phyloP scores from a whole-genome alignment of 2,888 invertebrate species.

The Euzophera pinguis region DNA sequence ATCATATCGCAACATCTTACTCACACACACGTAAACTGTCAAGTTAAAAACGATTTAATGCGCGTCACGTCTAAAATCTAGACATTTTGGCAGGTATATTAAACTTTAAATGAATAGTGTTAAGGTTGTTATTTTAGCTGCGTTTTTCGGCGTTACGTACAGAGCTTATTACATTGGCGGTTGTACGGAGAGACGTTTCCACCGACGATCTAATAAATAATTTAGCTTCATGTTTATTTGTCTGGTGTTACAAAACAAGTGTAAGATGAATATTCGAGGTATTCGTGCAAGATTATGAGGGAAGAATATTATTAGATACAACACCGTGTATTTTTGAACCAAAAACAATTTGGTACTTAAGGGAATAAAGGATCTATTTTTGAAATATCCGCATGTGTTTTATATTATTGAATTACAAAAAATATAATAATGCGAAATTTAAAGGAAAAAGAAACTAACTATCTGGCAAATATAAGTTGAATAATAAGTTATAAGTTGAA shows the following conservation, averaged over 20 bases:
- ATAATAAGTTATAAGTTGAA: too few species aligned
- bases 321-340: too few species aligned
- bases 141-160: slow-evolving; percentile 1
- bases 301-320: too few species aligned
- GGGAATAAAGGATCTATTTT: too few species aligned
- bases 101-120: not conserved
- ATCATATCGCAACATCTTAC: not conserved
- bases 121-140: not conserved
- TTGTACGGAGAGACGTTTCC: not conserved
- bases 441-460: too few species aligned
- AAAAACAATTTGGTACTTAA: too few species aligned
- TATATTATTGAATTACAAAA: too few species aligned
- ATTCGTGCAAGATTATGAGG: too few species aligned
- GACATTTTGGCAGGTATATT: not conserved
- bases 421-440: too few species aligned
- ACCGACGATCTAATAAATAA: slow-evolving; percentile 3
- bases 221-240: not conserved
- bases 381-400: too few species aligned
- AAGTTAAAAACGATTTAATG: not conserved
- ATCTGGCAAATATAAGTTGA: too few species aligned
- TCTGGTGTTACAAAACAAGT: not conserved
- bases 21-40: not conserved
- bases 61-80: not conserved
- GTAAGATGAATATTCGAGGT: not conserved
- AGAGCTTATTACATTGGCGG: not conserved